phyloP scores from a whole-genome alignment of 2,113 vertebrate species.

The Petaurus breviceps region DNA sequence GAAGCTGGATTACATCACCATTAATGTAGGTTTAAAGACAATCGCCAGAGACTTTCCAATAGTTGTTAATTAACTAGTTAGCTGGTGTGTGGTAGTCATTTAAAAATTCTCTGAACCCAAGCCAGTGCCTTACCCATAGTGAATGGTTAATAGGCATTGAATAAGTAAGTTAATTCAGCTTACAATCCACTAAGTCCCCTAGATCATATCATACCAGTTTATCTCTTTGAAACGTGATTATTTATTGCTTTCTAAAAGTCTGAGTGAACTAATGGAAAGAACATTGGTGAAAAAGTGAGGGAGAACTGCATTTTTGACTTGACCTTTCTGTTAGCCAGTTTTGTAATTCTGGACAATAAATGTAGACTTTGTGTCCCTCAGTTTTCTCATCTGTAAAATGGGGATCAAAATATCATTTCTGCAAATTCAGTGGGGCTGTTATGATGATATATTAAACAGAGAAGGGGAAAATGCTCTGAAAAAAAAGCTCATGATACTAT shows the following conservation, averaged over 20 bases:
- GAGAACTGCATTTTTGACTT: not conserved
- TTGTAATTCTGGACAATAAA: not conserved
- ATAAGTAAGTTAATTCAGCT: not conserved
- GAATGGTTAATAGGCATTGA: not conserved
- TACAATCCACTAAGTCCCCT: not conserved
- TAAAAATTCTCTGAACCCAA: not conserved
- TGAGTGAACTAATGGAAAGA: not conserved
- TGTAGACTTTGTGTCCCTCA: not conserved
- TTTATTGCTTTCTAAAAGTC: not conserved
- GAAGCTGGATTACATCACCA: not conserved
- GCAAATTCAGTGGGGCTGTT: not conserved
- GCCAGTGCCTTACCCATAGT: not conserved
- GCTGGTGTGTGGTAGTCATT: not conserved
- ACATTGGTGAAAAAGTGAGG: not conserved
- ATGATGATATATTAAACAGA: not conserved
- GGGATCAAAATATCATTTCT: not conserved
- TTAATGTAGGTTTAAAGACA: not conserved
- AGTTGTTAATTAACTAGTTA: not conserved
- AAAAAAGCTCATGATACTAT: not conserved
- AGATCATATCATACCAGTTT: not conserved
- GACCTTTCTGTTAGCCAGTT: not conserved
- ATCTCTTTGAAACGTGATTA: not conserved
- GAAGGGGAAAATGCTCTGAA: not conserved
- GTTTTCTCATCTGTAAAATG: not conserved
- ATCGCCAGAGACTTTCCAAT: not conserved